phyloP scores from a whole-genome alignment of 2,888 invertebrate genomes.

The Melanargia galathea region DNA sequence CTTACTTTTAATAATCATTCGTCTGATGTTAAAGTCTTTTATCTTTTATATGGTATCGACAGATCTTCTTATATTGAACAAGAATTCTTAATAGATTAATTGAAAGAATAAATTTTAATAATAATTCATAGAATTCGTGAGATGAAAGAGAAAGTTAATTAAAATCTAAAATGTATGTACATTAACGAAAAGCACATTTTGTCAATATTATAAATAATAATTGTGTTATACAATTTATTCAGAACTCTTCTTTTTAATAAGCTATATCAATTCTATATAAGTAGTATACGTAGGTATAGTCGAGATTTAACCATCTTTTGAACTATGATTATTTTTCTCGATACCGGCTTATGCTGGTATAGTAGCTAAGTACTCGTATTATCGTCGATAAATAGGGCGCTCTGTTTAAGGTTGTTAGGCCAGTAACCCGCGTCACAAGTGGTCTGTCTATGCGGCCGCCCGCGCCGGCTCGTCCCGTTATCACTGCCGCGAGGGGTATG shows the following conservation, averaged over 20 bases:
- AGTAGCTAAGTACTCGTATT: no score
- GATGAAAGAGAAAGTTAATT: slow-evolving; percentile 37
- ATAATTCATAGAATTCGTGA: slow-evolving; percentile 23
- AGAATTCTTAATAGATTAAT: no score
- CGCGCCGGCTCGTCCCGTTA: slow-evolving; percentile 63
- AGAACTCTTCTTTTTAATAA: slow-evolving; percentile 26
- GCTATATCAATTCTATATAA: slow-evolving; percentile 8
- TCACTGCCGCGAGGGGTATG: slow-evolving; percentile 65
- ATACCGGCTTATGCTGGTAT: slow-evolving; percentile 1
- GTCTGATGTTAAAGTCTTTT: slow-evolving; percentile 24
- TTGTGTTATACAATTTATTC: no score
- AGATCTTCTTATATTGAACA: no score
- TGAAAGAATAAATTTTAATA: no score
- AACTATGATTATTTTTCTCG: slow-evolving; percentile 16
- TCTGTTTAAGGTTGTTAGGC: slow-evolving; percentile 54
- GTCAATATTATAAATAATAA: no score
- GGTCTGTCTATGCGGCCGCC: slow-evolving; percentile 49
- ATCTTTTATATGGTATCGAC: no score
- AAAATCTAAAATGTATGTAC: slow-evolving; percentile 30
- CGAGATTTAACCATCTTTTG: background rate
- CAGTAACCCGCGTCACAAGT: slow-evolving; percentile 59
- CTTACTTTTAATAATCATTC: slow-evolving; percentile 1
- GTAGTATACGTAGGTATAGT: background rate
- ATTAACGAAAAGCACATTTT: slow-evolving; percentile 19
- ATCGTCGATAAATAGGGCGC: slow-evolving; percentile 56